phyloP scores from a whole-genome alignment of 2,797 vertebrate genomes.

The Distichodus sexfasciatus region DNA sequence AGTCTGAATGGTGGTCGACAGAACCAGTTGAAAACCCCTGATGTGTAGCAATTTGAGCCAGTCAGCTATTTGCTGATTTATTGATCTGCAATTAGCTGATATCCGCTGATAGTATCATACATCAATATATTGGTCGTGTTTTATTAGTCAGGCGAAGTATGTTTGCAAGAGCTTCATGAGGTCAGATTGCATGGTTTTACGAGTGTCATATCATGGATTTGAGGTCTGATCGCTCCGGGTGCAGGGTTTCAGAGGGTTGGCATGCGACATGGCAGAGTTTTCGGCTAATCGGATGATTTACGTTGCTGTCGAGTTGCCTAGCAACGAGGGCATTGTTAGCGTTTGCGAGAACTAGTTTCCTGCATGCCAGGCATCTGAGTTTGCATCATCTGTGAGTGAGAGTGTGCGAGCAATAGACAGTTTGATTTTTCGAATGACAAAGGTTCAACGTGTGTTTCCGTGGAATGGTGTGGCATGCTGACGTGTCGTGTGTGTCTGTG shows the following conservation, averaged over 20 bases:
- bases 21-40: too few relatives aligned
- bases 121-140: too few relatives aligned
- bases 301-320: slow-evolving; percentile 60
- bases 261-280: neutral
- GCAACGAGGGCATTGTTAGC: slow-evolving; percentile 58
- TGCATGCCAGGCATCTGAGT: slow-evolving; percentile 16
- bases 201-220: neutral
- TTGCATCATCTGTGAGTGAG: slow-evolving; percentile 14
- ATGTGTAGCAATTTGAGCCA: too few relatives aligned
- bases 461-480: neutral
- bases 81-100: too few relatives aligned
- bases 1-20: too few relatives aligned
- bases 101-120: too few relatives aligned
- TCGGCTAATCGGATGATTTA: slow-evolving; percentile 47
- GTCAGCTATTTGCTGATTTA: too few relatives aligned
- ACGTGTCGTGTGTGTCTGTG: slow-evolving; percentile 11
- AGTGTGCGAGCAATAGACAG: neutral
- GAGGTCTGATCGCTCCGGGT: neutral
- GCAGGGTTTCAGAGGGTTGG: neutral
- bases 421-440: neutral
- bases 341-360: slow-evolving; percentile 42
- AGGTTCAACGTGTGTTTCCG: neutral
- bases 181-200: too few relatives aligned
- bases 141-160: too few relatives aligned
- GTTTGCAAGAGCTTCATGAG: too few relatives aligned